phyloP scores from a whole-genome alignment of 2,888 invertebrate species.

The Idaea dimidiata region DNA sequence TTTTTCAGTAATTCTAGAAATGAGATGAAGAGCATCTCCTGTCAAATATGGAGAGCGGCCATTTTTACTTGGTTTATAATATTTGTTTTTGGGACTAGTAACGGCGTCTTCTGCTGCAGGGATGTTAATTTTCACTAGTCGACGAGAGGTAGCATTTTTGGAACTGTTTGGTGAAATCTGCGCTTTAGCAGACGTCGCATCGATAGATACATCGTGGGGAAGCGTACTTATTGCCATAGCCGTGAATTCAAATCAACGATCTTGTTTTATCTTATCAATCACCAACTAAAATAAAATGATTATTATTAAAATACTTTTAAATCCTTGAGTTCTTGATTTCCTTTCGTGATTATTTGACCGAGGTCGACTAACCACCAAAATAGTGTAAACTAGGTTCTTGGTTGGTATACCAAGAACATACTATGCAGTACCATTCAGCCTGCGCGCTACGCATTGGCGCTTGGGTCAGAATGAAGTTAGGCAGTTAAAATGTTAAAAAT shows the following conservation, averaged over 20 bases:
- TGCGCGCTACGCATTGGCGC: no score
- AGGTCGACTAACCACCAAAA: no score
- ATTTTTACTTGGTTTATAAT: constrained; percentile 36
- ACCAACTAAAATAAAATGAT: background rate
- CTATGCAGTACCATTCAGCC: no score
- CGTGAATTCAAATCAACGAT: background rate
- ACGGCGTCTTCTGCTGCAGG: constrained; percentile 32
- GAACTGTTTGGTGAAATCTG: constrained; percentile 30
- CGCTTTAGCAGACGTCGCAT: background rate
- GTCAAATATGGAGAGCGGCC: constrained; percentile 48
- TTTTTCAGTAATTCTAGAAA: constrained; percentile 54
- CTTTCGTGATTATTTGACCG: no score
- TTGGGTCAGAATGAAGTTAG: no score
- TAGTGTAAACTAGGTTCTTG: no score
- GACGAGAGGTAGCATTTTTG: constrained; percentile 28
- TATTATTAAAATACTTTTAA: no score
- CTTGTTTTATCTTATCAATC: background rate
- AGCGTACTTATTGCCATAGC: background rate
- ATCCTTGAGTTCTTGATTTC: no score
- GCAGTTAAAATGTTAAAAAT: no score
- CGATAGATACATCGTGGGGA: background rate
- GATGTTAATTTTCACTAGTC: constrained; percentile 36
- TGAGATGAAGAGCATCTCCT: constrained; percentile 45
- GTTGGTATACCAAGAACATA: no score
- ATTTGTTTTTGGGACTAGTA: constrained; percentile 32